A percentile compares a stretch with the other conserved stretches of the same genome.
Conservation (phyloP, 2,113 vertebrate genomes). For the Neoarius graeffei region DNA sequence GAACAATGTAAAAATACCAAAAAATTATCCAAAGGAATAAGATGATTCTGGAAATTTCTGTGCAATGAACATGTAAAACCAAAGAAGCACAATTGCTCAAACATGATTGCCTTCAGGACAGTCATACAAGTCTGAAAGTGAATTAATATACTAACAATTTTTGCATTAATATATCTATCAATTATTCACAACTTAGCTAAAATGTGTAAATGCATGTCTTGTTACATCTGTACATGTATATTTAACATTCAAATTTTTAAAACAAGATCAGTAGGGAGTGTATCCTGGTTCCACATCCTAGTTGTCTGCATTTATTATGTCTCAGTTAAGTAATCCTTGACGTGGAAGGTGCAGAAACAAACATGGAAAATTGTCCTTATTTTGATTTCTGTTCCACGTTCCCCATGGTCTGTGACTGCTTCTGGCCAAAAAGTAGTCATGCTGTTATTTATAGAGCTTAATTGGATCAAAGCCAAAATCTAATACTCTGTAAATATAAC, state of each 20-base stretch:
- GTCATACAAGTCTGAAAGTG: not conserved
- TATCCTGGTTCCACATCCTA: not conserved
- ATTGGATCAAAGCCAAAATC: constrained; percentile 12
- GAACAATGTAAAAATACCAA: not conserved
- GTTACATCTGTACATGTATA: not conserved
- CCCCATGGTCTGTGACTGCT: not conserved
- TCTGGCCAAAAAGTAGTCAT: constrained; percentile 24
- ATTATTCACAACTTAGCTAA: not conserved
- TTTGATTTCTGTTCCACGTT: constrained; percentile 3
- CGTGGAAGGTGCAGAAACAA: not conserved
- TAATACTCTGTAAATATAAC: constrained; percentile 7
- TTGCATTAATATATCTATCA: not conserved
- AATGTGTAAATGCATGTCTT: not conserved
- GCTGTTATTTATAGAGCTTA: constrained; percentile 18
- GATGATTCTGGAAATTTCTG: not conserved
- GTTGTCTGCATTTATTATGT: not conserved
- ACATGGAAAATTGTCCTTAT: not conserved
- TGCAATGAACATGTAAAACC: not conserved
- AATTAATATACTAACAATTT: not conserved
- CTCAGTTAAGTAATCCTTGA: not conserved
- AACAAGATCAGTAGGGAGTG: not conserved
- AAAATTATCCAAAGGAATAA: not conserved
- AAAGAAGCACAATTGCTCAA: not conserved
- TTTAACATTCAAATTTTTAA: not conserved
- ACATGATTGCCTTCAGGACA: not conserved